Conservation (phyloP, 2,888 invertebrate genomes). For the Philopedon plagiatum region DNA sequence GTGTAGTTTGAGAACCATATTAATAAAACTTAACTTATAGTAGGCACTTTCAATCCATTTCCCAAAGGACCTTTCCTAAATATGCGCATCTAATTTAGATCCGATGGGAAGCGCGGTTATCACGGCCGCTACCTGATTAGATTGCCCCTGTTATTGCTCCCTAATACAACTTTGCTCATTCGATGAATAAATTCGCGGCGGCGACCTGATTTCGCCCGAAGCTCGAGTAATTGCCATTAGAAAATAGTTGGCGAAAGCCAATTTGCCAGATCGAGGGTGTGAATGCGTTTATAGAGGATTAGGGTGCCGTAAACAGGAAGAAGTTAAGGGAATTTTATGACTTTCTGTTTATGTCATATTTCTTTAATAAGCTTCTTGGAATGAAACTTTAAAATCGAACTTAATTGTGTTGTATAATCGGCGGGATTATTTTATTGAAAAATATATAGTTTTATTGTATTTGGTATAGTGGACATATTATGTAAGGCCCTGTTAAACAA, state of each 20-base stretch:
- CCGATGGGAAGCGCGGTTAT: conserved; percentile 33
- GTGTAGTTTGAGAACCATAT: background rate
- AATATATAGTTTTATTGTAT: too few relatives aligned
- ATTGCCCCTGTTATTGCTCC: conserved; percentile 34
- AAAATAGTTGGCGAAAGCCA: conserved; percentile 29
- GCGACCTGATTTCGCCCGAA: conserved; percentile 20
- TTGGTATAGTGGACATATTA: too few relatives aligned
- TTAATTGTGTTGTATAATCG: too few relatives aligned
- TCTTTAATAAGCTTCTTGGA: too few relatives aligned
- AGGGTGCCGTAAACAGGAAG: conserved; percentile 23
- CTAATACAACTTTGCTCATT: conserved; percentile 32
- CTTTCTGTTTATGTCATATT: background rate
- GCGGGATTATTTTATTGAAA: too few relatives aligned
- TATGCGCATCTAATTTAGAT: conserved; percentile 24
- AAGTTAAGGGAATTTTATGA: conserved; percentile 2
- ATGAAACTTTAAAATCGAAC: too few relatives aligned
- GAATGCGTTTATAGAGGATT: conserved; percentile 31
- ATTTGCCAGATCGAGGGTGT: conserved; percentile 30
- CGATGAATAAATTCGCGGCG: conserved; percentile 28
- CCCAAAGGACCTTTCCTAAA: conserved; percentile 9
- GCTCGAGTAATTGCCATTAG: conserved; percentile 34
- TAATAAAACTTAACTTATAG: conserved; percentile 10
- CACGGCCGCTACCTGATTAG: conserved; percentile 36
- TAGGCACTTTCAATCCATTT: conserved; percentile 14
- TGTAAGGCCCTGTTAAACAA: too few relatives aligned